A percentile compares a stretch with the other conserved stretches of the same genome.
These are phyloP conservation scores for Centruroides vittatus DNA, from an alignment of 1,140 invertebrate species.

Conservation along the genomic window DNA sequence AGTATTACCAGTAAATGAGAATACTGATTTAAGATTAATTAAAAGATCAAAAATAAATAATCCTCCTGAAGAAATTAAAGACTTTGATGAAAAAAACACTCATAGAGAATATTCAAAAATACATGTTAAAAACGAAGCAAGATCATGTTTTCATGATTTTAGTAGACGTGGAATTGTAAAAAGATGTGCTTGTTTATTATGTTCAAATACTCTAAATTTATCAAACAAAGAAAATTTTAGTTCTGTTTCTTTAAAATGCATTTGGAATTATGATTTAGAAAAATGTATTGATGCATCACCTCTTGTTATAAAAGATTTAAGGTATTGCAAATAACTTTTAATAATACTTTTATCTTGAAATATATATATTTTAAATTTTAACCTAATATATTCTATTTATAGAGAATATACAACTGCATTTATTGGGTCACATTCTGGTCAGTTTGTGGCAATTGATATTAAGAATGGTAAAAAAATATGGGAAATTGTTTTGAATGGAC, in stretches of 20 bases:
- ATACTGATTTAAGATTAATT: no score
- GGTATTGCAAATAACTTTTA: constrained; percentile 27
- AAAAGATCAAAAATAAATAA: no score
- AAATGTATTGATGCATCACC: constrained; percentile 59
- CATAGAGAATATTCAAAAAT: no score
- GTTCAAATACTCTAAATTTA: no score
- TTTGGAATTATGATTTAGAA: constrained; percentile 44
- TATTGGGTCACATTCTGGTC: constrained; percentile 46
- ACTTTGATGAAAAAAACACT: no score
- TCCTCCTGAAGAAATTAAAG: no score
- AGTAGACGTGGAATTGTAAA: no score
- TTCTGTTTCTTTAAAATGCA: not conserved
- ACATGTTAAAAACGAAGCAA: no score
- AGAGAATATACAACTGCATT: constrained; percentile 4
- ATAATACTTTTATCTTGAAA: constrained; percentile 14
- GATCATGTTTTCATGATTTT: no score
- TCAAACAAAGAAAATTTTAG: no score
- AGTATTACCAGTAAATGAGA: no score
- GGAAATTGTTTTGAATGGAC: constrained; percentile 31
- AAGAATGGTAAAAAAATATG: constrained; percentile 28
- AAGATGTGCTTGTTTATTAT: no score
- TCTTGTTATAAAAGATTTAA: constrained; percentile 33
- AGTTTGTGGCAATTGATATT: constrained; percentile 38
- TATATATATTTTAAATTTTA: constrained; percentile 1
- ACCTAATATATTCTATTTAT: constrained; percentile 2